phyloP scores from a whole-genome alignment of 1,140 invertebrate genomes.

The Aphis craccivora region DNA sequence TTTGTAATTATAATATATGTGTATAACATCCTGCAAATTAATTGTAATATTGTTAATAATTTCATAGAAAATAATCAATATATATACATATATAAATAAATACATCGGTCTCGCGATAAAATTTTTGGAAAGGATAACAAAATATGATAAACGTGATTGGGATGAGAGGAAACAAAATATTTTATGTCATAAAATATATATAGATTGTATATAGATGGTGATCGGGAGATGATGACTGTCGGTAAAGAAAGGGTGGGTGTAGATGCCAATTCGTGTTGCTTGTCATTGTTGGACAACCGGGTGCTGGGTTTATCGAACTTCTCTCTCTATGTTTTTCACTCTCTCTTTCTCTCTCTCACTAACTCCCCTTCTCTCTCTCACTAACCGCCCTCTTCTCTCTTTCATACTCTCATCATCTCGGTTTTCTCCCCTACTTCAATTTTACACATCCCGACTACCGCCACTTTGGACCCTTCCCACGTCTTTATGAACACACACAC shows the following conservation, averaged over 20 bases:
- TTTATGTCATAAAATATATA: not conserved
- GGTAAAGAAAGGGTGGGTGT: not conserved
- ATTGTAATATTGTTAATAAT: not conserved
- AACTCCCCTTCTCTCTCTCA: conserved; percentile 42
- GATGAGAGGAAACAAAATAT: not conserved
- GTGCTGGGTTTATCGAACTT: conserved; percentile 40
- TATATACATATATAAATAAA: not conserved
- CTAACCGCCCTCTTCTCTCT: conserved; percentile 35
- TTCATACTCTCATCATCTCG: conserved; percentile 31
- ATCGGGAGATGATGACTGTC: not conserved
- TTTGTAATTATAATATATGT: not conserved
- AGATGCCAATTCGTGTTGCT: not conserved
- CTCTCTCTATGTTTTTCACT: not conserved
- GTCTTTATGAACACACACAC: not conserved
- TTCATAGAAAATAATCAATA: not conserved
- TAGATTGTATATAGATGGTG: not conserved
- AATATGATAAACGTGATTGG: not conserved
- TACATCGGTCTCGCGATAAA: not conserved
- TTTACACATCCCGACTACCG: not conserved
- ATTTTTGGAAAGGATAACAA: not conserved
- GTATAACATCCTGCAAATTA: not conserved
- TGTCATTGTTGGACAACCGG: conserved; percentile 15
- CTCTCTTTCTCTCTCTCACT: not conserved
- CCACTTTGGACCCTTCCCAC: conserved; percentile 36
- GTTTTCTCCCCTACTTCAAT: not conserved